A percentile compares a stretch with the other conserved stretches of the same genome.
These are phyloP conservation scores for Tribolium madens DNA, from an alignment of 1,140 invertebrate genomes.

Conservation along the genomic window DNA sequence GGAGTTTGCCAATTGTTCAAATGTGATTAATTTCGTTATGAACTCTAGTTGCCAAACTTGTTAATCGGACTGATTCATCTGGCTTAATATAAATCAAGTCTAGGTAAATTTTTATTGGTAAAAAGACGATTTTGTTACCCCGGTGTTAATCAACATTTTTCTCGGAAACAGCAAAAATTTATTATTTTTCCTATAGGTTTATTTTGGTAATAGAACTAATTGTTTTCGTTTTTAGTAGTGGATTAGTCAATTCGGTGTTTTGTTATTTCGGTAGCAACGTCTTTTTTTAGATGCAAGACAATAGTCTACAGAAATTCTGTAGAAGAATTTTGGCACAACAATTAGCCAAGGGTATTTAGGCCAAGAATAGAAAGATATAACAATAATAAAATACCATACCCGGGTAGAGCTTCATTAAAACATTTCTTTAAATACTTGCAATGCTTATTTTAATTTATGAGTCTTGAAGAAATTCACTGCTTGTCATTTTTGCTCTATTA, in stretches of 20 bases:
- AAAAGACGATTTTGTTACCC: neutral
- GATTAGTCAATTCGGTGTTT: neutral
- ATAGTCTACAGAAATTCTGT: neutral
- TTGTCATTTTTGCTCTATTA: neutral
- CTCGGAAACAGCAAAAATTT: neutral
- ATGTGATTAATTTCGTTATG: slow-evolving; percentile 14
- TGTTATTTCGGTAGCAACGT: neutral
- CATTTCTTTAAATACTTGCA: neutral
- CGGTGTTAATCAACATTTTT: neutral
- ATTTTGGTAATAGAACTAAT: neutral
- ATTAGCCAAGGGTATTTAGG: neutral
- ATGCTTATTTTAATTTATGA: neutral
- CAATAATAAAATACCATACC: neutral
- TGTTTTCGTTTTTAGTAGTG: neutral
- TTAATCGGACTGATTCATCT: neutral
- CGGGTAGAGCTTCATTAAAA: no score
- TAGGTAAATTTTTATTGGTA: neutral
- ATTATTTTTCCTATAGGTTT: neutral
- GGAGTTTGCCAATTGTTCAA: neutral
- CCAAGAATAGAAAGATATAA: neutral
- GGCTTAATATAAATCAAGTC: neutral
- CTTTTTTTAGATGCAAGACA: neutral
- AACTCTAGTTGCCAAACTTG: neutral
- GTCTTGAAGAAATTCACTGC: neutral
- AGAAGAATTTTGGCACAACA: neutral